phyloP scores from a whole-genome alignment of 2,113 vertebrate genomes.

The Hyperopisus bebe region DNA sequence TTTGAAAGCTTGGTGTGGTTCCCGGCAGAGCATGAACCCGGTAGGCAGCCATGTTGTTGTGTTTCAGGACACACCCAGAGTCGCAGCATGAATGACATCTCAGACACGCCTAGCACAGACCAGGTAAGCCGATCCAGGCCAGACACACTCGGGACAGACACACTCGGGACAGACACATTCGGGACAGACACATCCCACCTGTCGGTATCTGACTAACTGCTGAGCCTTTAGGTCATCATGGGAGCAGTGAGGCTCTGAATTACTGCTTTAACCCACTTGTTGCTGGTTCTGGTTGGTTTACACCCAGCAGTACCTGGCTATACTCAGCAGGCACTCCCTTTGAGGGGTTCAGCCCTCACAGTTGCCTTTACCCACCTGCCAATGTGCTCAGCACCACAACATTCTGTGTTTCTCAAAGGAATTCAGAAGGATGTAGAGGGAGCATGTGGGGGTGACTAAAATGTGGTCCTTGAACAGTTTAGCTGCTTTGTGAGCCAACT shows the following conservation, averaged over 20 bases:
- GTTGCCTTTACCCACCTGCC: neutral
- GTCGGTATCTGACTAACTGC: neutral
- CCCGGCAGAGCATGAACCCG: neutral
- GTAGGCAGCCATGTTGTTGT: neutral
- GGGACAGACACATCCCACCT: neutral
- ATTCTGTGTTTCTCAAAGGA: neutral
- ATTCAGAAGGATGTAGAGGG: neutral
- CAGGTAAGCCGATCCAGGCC: slow-evolving; percentile 62
- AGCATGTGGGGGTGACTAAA: neutral
- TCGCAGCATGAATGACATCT: slow-evolving; percentile 93
- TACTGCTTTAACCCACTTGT: neutral
- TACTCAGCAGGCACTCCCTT: neutral
- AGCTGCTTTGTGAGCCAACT: neutral
- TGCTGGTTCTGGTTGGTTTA: neutral
- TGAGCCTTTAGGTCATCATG: neutral
- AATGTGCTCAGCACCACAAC: neutral
- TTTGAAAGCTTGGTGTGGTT: neutral
- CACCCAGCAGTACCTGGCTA: neutral
- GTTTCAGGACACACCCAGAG: slow-evolving; percentile 70
- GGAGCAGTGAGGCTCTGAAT: neutral
- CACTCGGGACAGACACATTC: neutral
- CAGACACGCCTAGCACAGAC: slow-evolving; percentile 79
- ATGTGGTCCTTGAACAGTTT: neutral
- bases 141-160: neutral
- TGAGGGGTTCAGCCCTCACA: neutral